A percentile compares a stretch with the other conserved stretches of the same genome.
Conservation (phyloP, 2,797 vertebrate genomes). For the Trichosurus vulpecula region DNA sequence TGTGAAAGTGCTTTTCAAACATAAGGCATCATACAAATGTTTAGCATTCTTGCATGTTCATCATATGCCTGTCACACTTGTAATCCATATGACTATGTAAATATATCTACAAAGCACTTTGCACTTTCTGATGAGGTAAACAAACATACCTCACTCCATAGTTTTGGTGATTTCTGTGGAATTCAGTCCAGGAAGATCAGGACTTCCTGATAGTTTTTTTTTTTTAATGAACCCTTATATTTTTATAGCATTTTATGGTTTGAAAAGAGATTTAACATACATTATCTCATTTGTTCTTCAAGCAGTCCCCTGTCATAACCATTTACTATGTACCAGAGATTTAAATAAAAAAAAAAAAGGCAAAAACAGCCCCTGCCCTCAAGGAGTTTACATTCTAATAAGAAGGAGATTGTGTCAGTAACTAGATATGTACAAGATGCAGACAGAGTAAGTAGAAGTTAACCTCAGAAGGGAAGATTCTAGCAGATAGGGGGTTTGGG, state of each 20-base stretch:
- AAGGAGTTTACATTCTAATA: no score
- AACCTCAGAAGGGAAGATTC: not conserved
- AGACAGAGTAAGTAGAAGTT: not conserved
- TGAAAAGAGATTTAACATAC: not conserved
- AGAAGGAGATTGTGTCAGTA: not conserved
- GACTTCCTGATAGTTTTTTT: no score
- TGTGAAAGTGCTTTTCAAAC: not conserved
- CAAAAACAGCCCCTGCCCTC: no score
- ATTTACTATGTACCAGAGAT: not conserved
- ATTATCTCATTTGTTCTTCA: constrained; percentile 10
- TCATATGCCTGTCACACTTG: not conserved
- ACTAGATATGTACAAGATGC: not conserved
- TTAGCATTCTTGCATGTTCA: not conserved
- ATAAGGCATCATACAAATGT: not conserved
- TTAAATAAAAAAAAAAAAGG: no score
- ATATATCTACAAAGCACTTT: not conserved
- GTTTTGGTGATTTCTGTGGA: no score
- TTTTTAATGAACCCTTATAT: not conserved
- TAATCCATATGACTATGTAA: not conserved
- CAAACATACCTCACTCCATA: no score
- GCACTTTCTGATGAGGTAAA: no score
- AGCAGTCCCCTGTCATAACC: not conserved
- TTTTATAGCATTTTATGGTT: not conserved
- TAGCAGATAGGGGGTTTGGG: not conserved
- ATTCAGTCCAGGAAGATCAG: no score